phyloP scores from a whole-genome alignment of 35 echinoderm and acorn worm genomes.

The Strongylocentrotus purpuratus region DNA sequence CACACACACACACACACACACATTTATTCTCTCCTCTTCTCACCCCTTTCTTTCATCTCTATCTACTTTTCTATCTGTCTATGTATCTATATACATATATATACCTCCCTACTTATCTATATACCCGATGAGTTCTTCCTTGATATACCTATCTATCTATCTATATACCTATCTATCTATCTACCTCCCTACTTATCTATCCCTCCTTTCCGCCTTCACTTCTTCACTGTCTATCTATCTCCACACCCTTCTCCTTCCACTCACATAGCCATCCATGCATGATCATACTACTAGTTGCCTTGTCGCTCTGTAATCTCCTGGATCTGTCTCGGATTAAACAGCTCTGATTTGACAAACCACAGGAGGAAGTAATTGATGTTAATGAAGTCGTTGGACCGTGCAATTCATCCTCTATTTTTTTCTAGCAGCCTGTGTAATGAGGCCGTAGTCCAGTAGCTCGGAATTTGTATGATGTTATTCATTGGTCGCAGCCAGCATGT shows the following conservation, averaged over 20 bases:
- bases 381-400: background rate
- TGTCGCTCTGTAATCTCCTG: background rate
- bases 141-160: no score
- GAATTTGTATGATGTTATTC: background rate
- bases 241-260: background rate
- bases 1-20: no score
- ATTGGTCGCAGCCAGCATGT: background rate
- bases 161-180: no score
- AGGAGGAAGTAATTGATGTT: conserved; percentile 7
- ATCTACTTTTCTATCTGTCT: no score
- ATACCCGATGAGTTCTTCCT: no score
- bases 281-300: background rate
- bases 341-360: conserved; percentile 2
- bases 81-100: no score
- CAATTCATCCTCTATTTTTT: background rate
- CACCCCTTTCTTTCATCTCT: no score
- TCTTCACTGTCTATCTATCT: background rate
- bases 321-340: background rate
- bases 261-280: background rate
- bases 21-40: no score
- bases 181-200: no score
- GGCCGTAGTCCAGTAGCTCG: background rate
- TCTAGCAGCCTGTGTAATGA: background rate
- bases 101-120: no score
- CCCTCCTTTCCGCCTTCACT: no score